phyloP scores from a whole-genome alignment of 2,888 invertebrate species.

The Mechanitis messenoides region DNA sequence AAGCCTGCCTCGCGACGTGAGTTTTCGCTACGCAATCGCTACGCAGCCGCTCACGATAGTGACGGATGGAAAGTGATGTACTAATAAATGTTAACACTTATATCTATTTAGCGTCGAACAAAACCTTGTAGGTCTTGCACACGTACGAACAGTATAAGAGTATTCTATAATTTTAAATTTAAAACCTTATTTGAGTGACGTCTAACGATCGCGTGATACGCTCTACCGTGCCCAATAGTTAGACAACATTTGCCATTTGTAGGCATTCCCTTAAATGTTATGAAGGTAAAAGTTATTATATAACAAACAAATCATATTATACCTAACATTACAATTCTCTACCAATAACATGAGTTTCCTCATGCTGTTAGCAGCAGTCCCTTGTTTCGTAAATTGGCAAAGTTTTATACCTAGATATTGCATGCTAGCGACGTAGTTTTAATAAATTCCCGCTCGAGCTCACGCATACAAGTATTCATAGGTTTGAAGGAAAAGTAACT shows the following conservation, averaged over 20 bases:
- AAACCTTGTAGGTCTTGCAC: conserved; percentile 15
- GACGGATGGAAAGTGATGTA: conserved; percentile 25
- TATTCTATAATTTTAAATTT: conserved; percentile 6
- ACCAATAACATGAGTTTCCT: neutral
- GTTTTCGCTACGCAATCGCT: conserved; percentile 45
- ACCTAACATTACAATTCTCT: neutral
- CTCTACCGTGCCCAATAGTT: conserved; percentile 62
- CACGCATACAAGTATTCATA: neutral
- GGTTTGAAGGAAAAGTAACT: no score
- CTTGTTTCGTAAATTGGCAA: conserved; percentile 11
- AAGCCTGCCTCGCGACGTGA: conserved; percentile 54
- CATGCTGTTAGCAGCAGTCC: neutral
- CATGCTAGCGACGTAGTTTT: conserved; percentile 16
- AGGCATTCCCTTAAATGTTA: conserved; percentile 39
- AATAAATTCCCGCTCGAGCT: conserved; percentile 15
- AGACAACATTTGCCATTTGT: conserved; percentile 59
- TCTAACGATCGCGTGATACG: conserved; percentile 58
- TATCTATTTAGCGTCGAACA: conserved; percentile 21
- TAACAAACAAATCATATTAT: neutral
- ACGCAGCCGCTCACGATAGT: conserved; percentile 42
- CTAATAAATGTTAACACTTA: conserved; percentile 18
- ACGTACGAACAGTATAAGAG: conserved; percentile 2
- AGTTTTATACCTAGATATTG: conserved; percentile 12
- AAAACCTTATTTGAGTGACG: conserved; percentile 12
- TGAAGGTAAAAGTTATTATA: conserved; percentile 1